Conservation (phyloP, 2,113 vertebrate species). For the Sorex araneus region DNA sequence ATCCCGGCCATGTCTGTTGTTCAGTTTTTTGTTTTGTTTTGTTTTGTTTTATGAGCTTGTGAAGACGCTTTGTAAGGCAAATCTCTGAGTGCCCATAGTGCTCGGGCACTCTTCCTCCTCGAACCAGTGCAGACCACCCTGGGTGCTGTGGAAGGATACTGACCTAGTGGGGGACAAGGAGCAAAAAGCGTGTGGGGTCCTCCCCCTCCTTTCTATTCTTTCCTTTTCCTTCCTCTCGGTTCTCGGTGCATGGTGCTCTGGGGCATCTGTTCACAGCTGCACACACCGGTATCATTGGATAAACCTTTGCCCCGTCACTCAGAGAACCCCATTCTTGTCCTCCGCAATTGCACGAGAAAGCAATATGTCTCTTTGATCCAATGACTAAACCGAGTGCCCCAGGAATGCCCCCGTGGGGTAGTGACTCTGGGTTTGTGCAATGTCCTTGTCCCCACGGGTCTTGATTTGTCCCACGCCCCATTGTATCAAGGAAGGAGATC, state of each 20-base stretch:
- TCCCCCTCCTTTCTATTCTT: constrained; percentile 73
- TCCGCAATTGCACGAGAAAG: not conserved
- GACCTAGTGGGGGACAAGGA: constrained; percentile 83
- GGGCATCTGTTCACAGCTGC: not conserved
- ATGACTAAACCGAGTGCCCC: not conserved
- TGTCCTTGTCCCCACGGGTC: not conserved
- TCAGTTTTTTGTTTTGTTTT: constrained; percentile 80
- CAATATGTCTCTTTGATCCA: not conserved
- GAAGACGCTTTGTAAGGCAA: constrained; percentile 85
- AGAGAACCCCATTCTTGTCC: not conserved
- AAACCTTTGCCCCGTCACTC: not conserved
- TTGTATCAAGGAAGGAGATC: accelerated
- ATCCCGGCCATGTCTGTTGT: not conserved
- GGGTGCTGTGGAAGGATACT: constrained; percentile 85
- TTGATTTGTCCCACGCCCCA: not conserved
- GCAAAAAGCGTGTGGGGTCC: constrained; percentile 80
- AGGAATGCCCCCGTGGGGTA: not conserved
- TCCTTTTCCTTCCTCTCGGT: constrained; percentile 75
- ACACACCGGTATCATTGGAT: not conserved
- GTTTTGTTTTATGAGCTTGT: constrained; percentile 87
- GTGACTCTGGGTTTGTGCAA: not conserved
- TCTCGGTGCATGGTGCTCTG: not conserved
- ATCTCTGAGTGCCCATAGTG: constrained; percentile 83
- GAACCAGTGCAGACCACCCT: constrained; percentile 84
- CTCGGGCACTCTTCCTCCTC: constrained; percentile 84